Conservation (phyloP, 2,797 vertebrate species). For the Lagodon rhomboides region DNA sequence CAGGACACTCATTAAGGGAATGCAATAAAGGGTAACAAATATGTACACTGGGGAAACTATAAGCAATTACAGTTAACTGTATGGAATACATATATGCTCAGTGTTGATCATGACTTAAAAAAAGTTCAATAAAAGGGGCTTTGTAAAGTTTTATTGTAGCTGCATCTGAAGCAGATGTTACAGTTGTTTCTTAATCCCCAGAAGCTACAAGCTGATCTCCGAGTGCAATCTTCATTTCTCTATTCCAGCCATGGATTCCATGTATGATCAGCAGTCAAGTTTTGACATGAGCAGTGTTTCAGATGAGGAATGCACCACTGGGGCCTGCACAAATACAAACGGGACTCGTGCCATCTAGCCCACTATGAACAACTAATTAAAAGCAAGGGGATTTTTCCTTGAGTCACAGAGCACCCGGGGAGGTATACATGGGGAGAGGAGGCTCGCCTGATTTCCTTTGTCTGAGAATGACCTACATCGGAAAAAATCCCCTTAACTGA, state of each 20-base stretch:
- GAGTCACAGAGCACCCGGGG: constrained; percentile 44
- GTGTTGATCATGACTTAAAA: background rate
- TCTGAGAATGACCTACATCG: constrained; percentile 4
- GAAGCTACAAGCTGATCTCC: constrained; percentile 27
- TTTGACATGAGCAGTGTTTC: constrained; percentile 75
- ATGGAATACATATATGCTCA: background rate
- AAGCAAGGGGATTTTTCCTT: constrained; percentile 61
- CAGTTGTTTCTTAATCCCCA: constrained; percentile 8
- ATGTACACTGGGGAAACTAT: constrained; percentile 19
- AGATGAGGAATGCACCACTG: constrained; percentile 74
- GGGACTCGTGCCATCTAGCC: constrained; percentile 58
- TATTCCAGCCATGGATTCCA: constrained; percentile 45
- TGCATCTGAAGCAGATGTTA: constrained; percentile 7
- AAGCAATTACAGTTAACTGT: background rate
- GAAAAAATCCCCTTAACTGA: background rate
- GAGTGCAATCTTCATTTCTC: constrained; percentile 47
- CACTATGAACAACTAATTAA: constrained; percentile 72
- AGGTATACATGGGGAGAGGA: constrained; percentile 13
- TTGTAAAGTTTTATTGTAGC: background rate
- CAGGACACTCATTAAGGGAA: constrained; percentile 34
- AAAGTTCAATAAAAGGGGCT: constrained; percentile 4
- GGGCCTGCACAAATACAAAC: constrained; percentile 66
- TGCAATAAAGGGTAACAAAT: constrained; percentile 30
- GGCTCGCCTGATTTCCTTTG: constrained; percentile 7
- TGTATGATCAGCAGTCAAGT: constrained; percentile 74